Conservation (phyloP, 2,113 vertebrate genomes). For the Hippolais icterina region DNA sequence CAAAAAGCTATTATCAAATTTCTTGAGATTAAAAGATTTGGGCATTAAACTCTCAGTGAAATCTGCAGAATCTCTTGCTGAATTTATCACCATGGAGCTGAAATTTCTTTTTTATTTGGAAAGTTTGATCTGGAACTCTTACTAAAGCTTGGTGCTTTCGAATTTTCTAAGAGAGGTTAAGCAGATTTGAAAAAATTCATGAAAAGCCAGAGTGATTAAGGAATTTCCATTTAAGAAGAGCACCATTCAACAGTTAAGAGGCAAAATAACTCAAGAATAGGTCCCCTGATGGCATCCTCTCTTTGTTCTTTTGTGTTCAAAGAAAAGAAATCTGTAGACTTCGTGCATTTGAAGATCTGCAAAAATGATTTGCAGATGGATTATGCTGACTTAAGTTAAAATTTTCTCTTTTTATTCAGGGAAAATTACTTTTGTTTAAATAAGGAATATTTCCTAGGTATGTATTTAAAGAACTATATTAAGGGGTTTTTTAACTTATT, state of each 20-base stretch:
- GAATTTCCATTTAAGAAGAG: neutral
- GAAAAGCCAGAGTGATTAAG: neutral
- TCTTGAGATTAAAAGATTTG: neutral
- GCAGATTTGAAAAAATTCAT: neutral
- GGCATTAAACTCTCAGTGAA: neutral
- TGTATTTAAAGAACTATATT: neutral
- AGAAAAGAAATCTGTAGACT: neutral
- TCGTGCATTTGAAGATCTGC: neutral
- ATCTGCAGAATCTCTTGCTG: neutral
- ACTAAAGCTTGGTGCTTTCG: neutral
- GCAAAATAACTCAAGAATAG: neutral
- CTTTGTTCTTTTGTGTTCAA: neutral
- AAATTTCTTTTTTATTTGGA: neutral
- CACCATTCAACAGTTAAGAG: neutral
- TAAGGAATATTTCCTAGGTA: neutral
- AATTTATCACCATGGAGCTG: neutral
- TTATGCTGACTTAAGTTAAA: neutral
- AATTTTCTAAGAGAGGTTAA: neutral
- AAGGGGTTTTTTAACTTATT: conserved; percentile 18
- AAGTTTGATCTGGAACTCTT: neutral
- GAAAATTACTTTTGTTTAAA: neutral
- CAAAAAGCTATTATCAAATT: neutral
- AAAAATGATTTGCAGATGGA: neutral
- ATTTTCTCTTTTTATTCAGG: neutral
- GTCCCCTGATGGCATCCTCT: neutral